A percentile compares a stretch with the other conserved stretches of the same genome.
Evolutionary conservation across 2,888 invertebrate genomes (phyloP).

Genomic region (Parnassius mnemosyne): DNA sequence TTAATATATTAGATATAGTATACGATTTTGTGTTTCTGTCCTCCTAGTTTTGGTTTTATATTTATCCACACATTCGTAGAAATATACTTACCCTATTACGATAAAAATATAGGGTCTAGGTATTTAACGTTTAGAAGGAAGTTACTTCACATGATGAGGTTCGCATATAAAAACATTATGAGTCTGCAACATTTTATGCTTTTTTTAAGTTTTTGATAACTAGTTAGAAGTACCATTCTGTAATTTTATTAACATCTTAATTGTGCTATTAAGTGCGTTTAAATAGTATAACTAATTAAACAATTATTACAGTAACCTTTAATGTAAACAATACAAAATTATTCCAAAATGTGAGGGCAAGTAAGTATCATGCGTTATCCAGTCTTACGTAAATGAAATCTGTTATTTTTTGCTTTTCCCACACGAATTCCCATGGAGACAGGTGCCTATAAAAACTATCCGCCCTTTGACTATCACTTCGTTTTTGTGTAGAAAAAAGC

Average conservation of each 20-base stretch:
- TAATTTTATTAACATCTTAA: no score
- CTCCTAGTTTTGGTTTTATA: no score
- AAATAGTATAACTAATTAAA: no score
- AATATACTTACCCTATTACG: constrained; percentile 5
- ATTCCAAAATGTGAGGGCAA: no score
- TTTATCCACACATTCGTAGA: background rate
- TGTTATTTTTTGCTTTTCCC: constrained; percentile 46
- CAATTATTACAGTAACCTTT: no score
- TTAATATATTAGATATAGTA: no score
- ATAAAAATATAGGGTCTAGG: constrained; percentile 16
- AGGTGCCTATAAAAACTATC: constrained; percentile 69
- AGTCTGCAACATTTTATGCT: constrained; percentile 8
- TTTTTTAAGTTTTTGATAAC: no score
- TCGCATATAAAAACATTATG: constrained; percentile 19
- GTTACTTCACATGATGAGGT: constrained; percentile 14
- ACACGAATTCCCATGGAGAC: constrained; percentile 62
- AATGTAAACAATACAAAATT: no score
- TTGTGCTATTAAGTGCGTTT: no score
- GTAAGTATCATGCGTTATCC: background rate
- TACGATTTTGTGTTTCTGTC: no score
- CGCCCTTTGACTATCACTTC: constrained; percentile 59
- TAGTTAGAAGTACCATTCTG: no score
- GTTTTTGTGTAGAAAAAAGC: constrained; percentile 65
- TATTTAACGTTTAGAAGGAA: constrained; percentile 15
- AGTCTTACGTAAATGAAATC: constrained; percentile 38